Conservation (phyloP, 1,140 invertebrate genomes). For the Lasioglossum baleicum region DNA sequence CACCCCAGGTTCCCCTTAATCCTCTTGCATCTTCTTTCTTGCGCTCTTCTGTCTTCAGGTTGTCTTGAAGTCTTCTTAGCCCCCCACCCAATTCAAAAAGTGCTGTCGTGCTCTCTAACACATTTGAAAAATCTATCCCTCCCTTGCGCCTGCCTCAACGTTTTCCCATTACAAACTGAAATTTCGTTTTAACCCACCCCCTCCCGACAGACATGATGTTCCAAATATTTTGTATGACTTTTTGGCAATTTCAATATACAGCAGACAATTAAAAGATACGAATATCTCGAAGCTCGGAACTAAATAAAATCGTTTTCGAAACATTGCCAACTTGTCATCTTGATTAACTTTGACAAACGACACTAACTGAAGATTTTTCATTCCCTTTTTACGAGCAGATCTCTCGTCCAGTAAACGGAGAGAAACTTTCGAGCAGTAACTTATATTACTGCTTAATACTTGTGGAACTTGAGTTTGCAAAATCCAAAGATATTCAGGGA, state of each 20-base stretch:
- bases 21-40: conserved; percentile 79
- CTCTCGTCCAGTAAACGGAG: conserved; percentile 27
- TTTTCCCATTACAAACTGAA: conserved; percentile 11
- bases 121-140: conserved; percentile 38
- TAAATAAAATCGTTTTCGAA: conserved; percentile 40
- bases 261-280: conserved; percentile 29
- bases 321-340: conserved; percentile 11
- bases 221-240: conserved; percentile 23
- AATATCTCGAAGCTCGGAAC: conserved; percentile 33
- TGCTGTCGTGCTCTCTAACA: conserved; percentile 24
- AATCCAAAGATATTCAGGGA: conserved; percentile 47
- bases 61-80: conserved; percentile 75
- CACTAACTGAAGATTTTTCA: conserved; percentile 34
- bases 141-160: conserved; percentile 21
- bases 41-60: conserved; percentile 77
- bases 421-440: conserved; percentile 41
- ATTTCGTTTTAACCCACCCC: conserved; percentile 30
- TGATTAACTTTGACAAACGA: conserved; percentile 26
- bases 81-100: conserved; percentile 47
- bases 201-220: conserved; percentile 13
- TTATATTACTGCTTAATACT: conserved; percentile 44
- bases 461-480: conserved; percentile 29
- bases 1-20: conserved; percentile 41
- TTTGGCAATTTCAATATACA: conserved; percentile 41
- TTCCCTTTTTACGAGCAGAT: conserved; percentile 25